A percentile compares a stretch with the other conserved stretches of the same genome.
These are phyloP conservation scores for Scaptomyza montana DNA, from an alignment of 1,140 invertebrate genomes.

Conservation along the genomic window DNA sequence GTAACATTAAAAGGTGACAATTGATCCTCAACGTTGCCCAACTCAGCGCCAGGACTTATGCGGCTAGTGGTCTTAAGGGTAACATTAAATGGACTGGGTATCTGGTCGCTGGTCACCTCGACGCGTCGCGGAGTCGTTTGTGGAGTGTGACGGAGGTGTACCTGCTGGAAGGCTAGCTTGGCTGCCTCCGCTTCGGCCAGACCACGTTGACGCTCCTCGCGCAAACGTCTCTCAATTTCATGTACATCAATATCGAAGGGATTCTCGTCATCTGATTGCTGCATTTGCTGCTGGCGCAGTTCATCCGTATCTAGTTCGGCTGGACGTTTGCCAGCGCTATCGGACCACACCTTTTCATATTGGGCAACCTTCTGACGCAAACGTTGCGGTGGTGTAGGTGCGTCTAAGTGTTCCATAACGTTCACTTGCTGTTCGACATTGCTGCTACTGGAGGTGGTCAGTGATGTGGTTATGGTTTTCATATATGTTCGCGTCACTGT, in stretches of 20 bases:
- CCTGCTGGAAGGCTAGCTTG: conserved; percentile 85
- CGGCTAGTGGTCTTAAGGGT: conserved; percentile 73
- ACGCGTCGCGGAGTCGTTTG: conserved; percentile 83
- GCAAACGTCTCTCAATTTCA: conserved; percentile 86
- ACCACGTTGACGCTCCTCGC: conserved; percentile 85
- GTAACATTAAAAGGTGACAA: conserved; percentile 84
- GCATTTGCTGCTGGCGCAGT: conserved; percentile 44
- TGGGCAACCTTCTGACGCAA: conserved; percentile 89
- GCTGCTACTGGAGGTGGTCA: conserved; percentile 59
- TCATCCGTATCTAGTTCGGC: conserved; percentile 62
- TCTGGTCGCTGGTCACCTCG: conserved; percentile 69
- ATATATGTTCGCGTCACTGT: conserved; percentile 77
- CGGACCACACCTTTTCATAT: conserved; percentile 90
- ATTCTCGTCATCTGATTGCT: conserved; percentile 67
- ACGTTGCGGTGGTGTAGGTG: conserved; percentile 84
- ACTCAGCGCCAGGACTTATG: conserved; percentile 70
- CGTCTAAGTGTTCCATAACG: conserved; percentile 1
- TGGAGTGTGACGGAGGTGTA: conserved; percentile 86
- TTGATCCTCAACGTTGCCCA: conserved; percentile 87
- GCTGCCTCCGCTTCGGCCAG: conserved; percentile 84
- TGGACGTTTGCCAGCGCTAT: conserved; percentile 64
- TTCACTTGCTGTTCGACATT: conserved; percentile 42
- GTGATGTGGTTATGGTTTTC: conserved; percentile 72
- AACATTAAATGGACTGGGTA: conserved; percentile 72
- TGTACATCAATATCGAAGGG: conserved; percentile 85